A percentile compares a stretch with the other conserved stretches of the same genome.
Evolutionary conservation across 64 coral and sea anemone genomes (phyloP).

Genomic region (Stylophora pistillata): DNA sequence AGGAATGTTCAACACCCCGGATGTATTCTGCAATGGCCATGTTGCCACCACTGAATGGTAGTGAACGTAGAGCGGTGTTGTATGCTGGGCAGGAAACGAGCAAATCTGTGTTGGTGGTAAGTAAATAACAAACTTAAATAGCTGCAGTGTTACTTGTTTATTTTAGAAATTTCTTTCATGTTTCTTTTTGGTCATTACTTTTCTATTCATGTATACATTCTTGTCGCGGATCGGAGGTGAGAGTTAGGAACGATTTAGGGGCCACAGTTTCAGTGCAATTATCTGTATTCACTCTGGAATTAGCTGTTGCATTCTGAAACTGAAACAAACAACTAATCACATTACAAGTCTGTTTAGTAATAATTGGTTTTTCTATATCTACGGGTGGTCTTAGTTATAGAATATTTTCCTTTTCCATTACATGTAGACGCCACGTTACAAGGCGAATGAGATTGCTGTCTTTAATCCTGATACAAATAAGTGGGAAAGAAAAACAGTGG

Average conservation of each 20-base stretch:
- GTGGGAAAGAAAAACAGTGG: conserved; percentile 80
- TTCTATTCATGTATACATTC: too few relatives aligned
- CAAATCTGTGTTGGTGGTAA: conserved; percentile 78
- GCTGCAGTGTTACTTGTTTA: background rate
- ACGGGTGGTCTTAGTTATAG: background rate
- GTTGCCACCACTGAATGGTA: conserved; percentile 63
- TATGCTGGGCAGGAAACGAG: conserved; percentile 78
- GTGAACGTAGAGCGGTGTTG: conserved; percentile 74
- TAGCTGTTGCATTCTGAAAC: too few relatives aligned
- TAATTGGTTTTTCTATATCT: background rate
- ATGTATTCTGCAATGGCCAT: conserved; percentile 88
- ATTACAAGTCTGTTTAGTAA: too few relatives aligned
- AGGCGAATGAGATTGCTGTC: conserved; percentile 71
- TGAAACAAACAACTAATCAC: too few relatives aligned
- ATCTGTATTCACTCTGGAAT: too few relatives aligned
- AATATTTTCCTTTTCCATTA: background rate
- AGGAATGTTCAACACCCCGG: conserved; percentile 72
- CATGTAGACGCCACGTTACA: conserved; percentile 64
- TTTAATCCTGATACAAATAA: conserved; percentile 79
- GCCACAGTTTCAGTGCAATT: too few relatives aligned
- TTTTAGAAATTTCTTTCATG: too few relatives aligned
- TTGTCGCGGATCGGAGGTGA: too few relatives aligned
- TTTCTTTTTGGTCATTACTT: too few relatives aligned
- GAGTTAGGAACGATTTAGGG: too few relatives aligned
- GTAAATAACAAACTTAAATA: background rate